Conservation (phyloP, 1,140 invertebrate genomes). For the Atta cephalotes region DNA sequence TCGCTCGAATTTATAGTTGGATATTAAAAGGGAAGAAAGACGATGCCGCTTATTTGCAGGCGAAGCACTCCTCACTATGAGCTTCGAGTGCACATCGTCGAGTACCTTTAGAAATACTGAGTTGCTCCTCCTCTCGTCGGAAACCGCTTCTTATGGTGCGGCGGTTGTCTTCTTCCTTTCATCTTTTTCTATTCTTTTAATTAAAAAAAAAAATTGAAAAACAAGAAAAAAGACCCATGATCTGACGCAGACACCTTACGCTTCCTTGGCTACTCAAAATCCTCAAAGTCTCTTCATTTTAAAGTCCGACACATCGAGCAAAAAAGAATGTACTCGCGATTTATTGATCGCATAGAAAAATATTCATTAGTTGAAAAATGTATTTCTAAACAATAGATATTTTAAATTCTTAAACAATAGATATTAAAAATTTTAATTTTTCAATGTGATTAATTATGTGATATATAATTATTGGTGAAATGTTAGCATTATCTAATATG, state of each 20-base stretch:
- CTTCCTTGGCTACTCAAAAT: constrained; percentile 64
- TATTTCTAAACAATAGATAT: constrained; percentile 18
- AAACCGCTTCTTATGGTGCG: constrained; percentile 71
- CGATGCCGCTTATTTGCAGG: constrained; percentile 39
- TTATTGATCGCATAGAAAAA: constrained; percentile 42
- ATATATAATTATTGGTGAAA: background rate
- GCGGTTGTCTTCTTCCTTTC: constrained; percentile 62
- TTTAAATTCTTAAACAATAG: background rate
- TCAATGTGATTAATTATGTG: background rate
- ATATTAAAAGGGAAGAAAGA: background rate
- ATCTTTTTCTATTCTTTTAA: constrained; percentile 57
- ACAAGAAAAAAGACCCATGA: constrained; percentile 45
- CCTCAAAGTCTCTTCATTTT: constrained; percentile 69
- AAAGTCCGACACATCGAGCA: constrained; percentile 51
- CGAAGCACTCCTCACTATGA: constrained; percentile 52
- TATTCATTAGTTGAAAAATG: background rate
- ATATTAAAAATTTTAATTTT: background rate
- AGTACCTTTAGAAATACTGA: constrained; percentile 76
- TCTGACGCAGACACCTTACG: constrained; percentile 48
- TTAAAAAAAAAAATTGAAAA: constrained; percentile 30
- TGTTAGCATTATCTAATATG: background rate
- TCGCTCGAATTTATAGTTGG: background rate
- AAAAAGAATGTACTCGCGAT: constrained; percentile 30
- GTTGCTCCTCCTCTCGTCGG: constrained; percentile 48
- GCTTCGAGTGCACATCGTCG: constrained; percentile 65